phyloP scores from a whole-genome alignment of 2,888 invertebrate species.

The Tenthredo scrophulariae region DNA sequence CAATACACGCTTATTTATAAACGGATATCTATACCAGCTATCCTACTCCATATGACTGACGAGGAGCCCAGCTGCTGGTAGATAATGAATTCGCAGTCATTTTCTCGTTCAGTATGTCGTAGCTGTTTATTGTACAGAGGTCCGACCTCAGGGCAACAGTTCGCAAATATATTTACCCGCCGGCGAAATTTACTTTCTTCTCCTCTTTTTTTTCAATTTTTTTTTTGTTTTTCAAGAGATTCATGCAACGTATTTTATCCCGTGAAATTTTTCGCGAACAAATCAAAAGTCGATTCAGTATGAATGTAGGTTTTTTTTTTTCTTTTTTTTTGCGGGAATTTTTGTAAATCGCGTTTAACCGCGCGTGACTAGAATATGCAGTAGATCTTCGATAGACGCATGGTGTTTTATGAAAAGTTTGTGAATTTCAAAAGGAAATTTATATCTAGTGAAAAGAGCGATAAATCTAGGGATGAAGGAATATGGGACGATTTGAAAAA shows the following conservation, averaged over 20 bases:
- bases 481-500: background rate
- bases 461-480: background rate
- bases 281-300: background rate
- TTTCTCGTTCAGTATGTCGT: constrained; percentile 13
- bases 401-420: constrained; percentile 39
- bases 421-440: constrained; percentile 13
- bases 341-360: background rate
- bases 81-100: constrained; percentile 46
- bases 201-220: background rate
- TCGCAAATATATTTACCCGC: background rate
- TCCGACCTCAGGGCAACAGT: constrained; percentile 9
- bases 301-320: background rate
- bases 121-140: constrained; percentile 36
- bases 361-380: background rate
- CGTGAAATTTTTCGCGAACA: background rate
- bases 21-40: background rate
- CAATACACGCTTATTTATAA: background rate
- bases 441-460: background rate
- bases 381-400: background rate
- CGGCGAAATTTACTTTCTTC: background rate
- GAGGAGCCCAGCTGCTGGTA: constrained; percentile 19
- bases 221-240: background rate
- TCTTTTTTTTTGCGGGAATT: background rate
- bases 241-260: background rate
- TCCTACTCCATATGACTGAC: constrained; percentile 31